Evolutionary conservation across 2,888 invertebrate species (phyloP), one percentile per base, ranked within the genome.

Genomic region (Cataglyphis altisquamis): DNA sequence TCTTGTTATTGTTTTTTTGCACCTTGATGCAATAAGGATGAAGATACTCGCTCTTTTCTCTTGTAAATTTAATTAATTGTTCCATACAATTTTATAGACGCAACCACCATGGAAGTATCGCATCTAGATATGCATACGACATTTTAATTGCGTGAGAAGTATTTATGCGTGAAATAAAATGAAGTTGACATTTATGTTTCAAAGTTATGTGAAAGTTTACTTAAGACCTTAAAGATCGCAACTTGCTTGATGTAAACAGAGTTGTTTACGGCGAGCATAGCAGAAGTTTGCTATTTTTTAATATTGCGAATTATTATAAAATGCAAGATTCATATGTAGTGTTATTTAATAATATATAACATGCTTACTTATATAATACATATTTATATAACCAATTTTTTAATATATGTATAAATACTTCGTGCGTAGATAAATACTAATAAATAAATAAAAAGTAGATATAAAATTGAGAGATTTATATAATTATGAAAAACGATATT

Each of bases 161-260:
- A 18, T 68, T 52, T 68, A 68, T 32, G 29, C 32, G 32, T 48
- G 29, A n/a, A 68, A 48, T 68, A 3, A 48, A 48, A 32, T 52
- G 3, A 48, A 68, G n/a, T n/a, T 68, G 68, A 48, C 68, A 48
- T 68, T 48, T 68, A 68, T 48, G 3, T 3, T 29, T 45, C 32
- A 0, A 48, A 52, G 12, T 52, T 48, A 32, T 29, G 48, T 12
- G 48, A 48, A 48, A n/a, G 32, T 52, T 68, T 48, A n/a, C 29
- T 29, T 32, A 29, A 29, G 12, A 48, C 10, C 5, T 10, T 48
- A 18, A 67, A 67, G 25, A 67, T 67, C 32, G 29, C 10, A 48
- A 67, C 48, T 67, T 48, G 48, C 8, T 3, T 12, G 29, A 68
- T 48, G 6, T 68, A 29, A 67, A 67, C n/a, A 18, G 25, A 68